Base-by-base conservation (phyloP, 2,797 vertebrate species). In the Lepus townsendii region DNA sequence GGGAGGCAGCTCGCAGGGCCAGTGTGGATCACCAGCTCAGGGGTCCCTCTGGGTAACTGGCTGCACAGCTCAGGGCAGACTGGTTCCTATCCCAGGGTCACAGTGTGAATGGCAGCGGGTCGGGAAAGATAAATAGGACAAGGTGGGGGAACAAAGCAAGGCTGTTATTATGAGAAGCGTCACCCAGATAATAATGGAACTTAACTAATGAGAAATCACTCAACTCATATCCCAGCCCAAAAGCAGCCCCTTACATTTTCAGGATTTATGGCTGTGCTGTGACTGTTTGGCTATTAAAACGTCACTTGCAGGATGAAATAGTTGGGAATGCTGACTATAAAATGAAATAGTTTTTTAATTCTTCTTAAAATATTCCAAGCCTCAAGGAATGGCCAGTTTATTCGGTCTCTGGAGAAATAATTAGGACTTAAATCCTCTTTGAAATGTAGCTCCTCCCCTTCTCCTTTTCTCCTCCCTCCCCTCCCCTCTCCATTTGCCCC, bases 141-240 rank as follows among this genome's bases (percentile, higher is more conserved):
- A 96, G 93, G 92, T 24, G 68, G 62, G 35, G 8, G 22, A 93
- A 86, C 63, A 93, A 94, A 52, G 93, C 52, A 66, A 78, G 92
- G 85, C 94, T 96, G 93, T 95, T 93, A 96, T 84, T 95, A 89
- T 10, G 94, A 95, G 93, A 93, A 35, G 85, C 95, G 93, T 96
- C 95, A 96, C 68, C 38, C 71, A 89, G 92, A 92, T 90, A 78
- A 94, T 93, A 93, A 96, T 92, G 83, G 79, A 96, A 77, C 80
- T 95, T 96, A 97, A 86, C 79, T 76, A 87, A 17, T 92, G 92
- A 95, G 92, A 95, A 91, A 90, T 94, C 88, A 88, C 75, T 91
- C 68, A 87, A 93, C 80, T 92, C 84, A 96, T 78, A 93, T 92
- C 91, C 83, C 79, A 82, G 35, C 47, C 82, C 82, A n/a, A 77